Percentiles rank a stretch among this genome's conserved stretches.
phyloP scores from a whole-genome alignment of 2,888 invertebrate genomes.

The Napeogenes inachia region DNA sequence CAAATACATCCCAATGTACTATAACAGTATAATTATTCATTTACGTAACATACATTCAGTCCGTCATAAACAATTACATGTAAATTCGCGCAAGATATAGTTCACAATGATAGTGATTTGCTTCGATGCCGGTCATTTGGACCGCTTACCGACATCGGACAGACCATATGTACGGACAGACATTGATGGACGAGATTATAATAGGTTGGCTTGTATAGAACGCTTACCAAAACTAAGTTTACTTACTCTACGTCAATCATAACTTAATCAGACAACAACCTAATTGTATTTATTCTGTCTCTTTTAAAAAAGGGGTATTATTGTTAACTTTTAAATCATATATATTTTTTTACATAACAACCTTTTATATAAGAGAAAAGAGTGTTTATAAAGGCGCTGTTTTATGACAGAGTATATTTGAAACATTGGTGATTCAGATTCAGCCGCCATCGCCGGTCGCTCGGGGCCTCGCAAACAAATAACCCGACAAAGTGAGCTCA shows the following conservation, averaged over 20 bases:
- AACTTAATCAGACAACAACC: no score
- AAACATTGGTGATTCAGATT: constrained; percentile 45
- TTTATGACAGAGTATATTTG: no score
- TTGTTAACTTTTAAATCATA: no score
- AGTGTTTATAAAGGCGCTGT: constrained; percentile 25
- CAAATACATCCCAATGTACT: no score
- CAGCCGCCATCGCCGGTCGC: constrained; percentile 49
- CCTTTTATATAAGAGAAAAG: no score
- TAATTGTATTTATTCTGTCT: no score
- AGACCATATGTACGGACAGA: constrained; percentile 11
- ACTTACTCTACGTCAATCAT: no score
- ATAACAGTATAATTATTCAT: no score
- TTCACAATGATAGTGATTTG: constrained; percentile 42
- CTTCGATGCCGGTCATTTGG: constrained; percentile 37
- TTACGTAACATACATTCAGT: constrained; percentile 9
- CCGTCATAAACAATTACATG: constrained; percentile 33
- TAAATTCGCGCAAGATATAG: constrained; percentile 38
- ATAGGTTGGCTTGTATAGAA: not conserved
- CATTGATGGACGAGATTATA: constrained; percentile 5
- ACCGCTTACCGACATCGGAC: constrained; percentile 29
- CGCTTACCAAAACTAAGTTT: no score
- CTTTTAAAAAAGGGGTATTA: no score
- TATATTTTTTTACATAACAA: no score
- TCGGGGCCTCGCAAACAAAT: constrained; percentile 63
- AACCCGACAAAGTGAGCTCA: constrained; percentile 53